Conservation (phyloP, 1,140 invertebrate genomes). For the Varroa destructor region DNA sequence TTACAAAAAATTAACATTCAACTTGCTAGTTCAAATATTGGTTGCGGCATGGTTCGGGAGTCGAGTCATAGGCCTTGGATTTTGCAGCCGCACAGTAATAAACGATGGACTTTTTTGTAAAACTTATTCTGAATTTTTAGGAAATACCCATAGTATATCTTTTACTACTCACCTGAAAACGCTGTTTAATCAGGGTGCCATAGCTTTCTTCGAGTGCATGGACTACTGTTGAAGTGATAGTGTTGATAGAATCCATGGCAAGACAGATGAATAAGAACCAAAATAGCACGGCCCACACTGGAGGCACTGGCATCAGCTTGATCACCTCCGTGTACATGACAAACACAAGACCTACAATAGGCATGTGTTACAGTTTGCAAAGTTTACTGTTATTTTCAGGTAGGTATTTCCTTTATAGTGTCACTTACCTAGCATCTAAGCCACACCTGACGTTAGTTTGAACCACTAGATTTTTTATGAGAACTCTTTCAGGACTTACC, state of each 20-base stretch:
- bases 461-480: conserved; percentile 28
- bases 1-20: too few species aligned
- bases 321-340: conserved; percentile 41
- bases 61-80: too few species aligned
- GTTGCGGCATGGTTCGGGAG: too few species aligned
- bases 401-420: neutral
- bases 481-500: neutral
- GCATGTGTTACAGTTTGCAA: conserved; percentile 17
- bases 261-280: conserved; percentile 48
- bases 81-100: too few species aligned
- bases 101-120: too few species aligned
- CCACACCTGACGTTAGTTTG: neutral
- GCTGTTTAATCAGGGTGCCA: conserved; percentile 32
- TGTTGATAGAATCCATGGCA: conserved; percentile 41
- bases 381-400: neutral
- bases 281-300: conserved; percentile 41
- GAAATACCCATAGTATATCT: too few species aligned
- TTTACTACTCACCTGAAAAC: conserved; percentile 33
- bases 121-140: too few species aligned
- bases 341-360: conserved; percentile 44
- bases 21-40: too few species aligned
- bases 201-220: conserved; percentile 33
- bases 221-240: conserved; percentile 31
- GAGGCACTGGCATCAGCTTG: conserved; percentile 34
- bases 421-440: neutral